A percentile compares a stretch with the other conserved stretches of the same genome.
phyloP scores from a whole-genome alignment of 2,888 invertebrate genomes.

The Epirrita christyi region DNA sequence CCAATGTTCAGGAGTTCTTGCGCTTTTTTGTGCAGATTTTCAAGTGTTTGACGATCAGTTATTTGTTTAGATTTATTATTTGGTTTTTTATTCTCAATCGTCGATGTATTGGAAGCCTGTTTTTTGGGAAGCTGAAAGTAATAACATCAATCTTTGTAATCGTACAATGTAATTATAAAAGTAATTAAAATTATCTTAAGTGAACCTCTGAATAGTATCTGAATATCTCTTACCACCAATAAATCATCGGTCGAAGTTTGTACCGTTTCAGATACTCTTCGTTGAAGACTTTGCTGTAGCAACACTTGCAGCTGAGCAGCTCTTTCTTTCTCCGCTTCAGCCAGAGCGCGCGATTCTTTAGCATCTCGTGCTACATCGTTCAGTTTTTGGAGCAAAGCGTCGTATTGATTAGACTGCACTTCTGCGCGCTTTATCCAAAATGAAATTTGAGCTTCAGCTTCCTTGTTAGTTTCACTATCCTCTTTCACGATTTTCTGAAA shows the following conservation, averaged over 20 bases:
- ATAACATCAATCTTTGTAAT: neutral
- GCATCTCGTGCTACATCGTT: slow-evolving; percentile 68
- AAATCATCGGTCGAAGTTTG: slow-evolving; percentile 39
- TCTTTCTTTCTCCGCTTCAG: slow-evolving; percentile 62
- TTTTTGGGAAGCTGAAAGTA: slow-evolving; percentile 28
- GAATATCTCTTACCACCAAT: slow-evolving; percentile 18
- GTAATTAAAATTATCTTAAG: neutral
- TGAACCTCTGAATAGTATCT: neutral
- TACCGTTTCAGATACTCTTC: slow-evolving; percentile 37
- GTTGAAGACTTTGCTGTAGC: slow-evolving; percentile 55
- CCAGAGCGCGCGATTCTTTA: slow-evolving; percentile 60
- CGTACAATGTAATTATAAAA: neutral
- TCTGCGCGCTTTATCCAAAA: slow-evolving; percentile 69
- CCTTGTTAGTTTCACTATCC: slow-evolving; percentile 57
- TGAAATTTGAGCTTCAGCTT: slow-evolving; percentile 63
- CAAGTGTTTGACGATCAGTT: slow-evolving; percentile 58
- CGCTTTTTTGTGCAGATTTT: slow-evolving; percentile 72
- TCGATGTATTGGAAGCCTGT: slow-evolving; percentile 24
- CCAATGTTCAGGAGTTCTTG: slow-evolving; percentile 69
- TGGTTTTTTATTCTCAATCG: slow-evolving; percentile 31
- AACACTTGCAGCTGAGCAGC: slow-evolving; percentile 60
- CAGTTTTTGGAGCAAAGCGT: slow-evolving; percentile 65
- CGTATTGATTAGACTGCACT: slow-evolving; percentile 69
- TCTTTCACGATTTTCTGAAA: slow-evolving; percentile 61
- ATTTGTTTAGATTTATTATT: slow-evolving; percentile 45